These are phyloP conservation scores for Sebastes cheni DNA, from an alignment of 2,797 vertebrate genomes.

Conservation along the genomic window DNA sequence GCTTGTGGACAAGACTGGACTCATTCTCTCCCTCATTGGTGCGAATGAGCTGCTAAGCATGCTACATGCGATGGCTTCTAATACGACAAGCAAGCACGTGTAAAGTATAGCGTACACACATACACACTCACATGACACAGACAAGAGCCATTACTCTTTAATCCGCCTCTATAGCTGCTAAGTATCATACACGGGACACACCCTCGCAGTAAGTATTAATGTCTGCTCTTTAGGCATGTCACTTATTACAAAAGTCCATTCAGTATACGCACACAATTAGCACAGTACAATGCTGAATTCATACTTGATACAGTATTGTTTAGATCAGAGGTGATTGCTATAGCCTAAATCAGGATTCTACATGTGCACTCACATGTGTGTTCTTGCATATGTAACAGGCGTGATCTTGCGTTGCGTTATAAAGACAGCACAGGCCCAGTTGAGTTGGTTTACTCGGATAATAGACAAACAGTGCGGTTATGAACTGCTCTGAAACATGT, in stretches of 20 bases:
- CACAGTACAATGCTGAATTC: neutral
- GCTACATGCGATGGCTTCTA: neutral
- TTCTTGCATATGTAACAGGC: neutral
- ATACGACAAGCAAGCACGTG: neutral
- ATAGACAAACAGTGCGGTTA: too few relatives aligned
- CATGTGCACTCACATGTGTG: neutral
- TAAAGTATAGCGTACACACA: neutral
- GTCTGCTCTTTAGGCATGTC: conserved; percentile 37
- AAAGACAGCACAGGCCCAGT: too few relatives aligned
- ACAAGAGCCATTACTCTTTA: conserved; percentile 44
- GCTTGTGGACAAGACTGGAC: neutral
- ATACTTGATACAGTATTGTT: neutral
- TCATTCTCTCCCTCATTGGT: neutral
- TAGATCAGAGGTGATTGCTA: neutral
- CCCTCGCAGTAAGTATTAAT: conserved; percentile 30
- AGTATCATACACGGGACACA: conserved; percentile 28
- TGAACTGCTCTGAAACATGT: too few relatives aligned
- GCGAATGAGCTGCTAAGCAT: conserved; percentile 29
- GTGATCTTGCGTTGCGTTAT: too few relatives aligned
- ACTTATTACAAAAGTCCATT: conserved; percentile 1
- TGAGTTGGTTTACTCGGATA: too few relatives aligned
- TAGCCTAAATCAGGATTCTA: neutral
- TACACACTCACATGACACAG: conserved; percentile 2
- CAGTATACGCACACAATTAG: neutral
- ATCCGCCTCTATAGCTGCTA: conserved; percentile 48